A percentile compares a stretch with the other conserved stretches of the same genome.
These are phyloP conservation scores for Dascillus cervinus DNA, from an alignment of 2,888 invertebrate genomes.

Conservation along the genomic window DNA sequence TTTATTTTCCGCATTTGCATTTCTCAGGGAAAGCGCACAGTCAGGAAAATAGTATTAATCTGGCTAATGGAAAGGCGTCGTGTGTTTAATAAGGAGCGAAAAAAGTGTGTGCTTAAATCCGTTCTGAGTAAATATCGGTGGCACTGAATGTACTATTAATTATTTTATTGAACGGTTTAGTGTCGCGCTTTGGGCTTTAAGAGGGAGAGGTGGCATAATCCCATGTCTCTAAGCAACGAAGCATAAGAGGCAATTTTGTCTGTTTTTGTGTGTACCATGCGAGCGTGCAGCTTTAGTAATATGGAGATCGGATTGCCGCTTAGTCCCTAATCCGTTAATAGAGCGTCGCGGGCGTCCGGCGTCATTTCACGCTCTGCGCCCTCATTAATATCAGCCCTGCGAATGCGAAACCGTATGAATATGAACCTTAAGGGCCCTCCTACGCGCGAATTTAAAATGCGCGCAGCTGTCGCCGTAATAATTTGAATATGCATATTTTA, in stretches of 20 bases:
- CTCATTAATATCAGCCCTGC: constrained; percentile 32
- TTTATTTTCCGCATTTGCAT: constrained; percentile 25
- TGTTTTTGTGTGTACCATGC: constrained; percentile 31
- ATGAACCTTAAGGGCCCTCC: constrained; percentile 12
- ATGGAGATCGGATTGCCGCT: constrained; percentile 41
- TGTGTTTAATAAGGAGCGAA: constrained; percentile 14
- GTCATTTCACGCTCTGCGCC: constrained; percentile 40
- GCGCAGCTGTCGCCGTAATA: no score
- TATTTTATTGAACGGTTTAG: constrained; percentile 40
- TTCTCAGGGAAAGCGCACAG: constrained; percentile 19
- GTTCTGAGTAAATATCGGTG: constrained; percentile 20
- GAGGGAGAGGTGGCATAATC: constrained; percentile 33
- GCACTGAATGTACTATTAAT: constrained; percentile 37
- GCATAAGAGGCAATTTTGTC: constrained; percentile 37
- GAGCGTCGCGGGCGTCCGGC: constrained; percentile 33
- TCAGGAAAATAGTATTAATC: constrained; percentile 20
- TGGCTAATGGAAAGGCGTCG: constrained; percentile 22
- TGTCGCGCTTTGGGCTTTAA: constrained; percentile 15
- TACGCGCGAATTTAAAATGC: constrained; percentile 26
- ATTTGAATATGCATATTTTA: constrained; percentile 26
- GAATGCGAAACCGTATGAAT: constrained; percentile 15
- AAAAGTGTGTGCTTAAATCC: not conserved
- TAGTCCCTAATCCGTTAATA: constrained; percentile 34
- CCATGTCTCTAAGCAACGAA: constrained; percentile 33
- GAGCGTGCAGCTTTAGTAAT: constrained; percentile 30